A percentile compares a stretch with the other conserved stretches of the same genome.
Evolutionary conservation across 2,888 invertebrate genomes (phyloP).

Genomic region (Syrphus vitripennis): DNA sequence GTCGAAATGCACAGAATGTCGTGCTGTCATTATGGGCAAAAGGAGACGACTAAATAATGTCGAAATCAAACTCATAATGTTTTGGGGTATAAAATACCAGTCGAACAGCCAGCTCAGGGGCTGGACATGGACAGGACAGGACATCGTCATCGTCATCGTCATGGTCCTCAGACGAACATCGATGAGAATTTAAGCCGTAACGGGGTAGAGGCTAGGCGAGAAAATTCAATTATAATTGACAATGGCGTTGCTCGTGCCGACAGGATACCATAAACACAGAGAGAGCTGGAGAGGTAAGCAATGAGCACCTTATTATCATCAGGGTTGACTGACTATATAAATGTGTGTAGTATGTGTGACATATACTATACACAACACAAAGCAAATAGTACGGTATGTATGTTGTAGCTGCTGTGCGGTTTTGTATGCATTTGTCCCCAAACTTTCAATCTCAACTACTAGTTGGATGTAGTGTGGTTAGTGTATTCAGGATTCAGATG

Average conservation of each 20-base stretch:
- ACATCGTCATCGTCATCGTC: not conserved
- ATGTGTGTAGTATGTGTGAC: not conserved
- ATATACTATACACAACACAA: not conserved
- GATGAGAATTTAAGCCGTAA: not conserved
- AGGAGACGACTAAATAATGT: conserved; percentile 20
- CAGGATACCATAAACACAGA: conserved; percentile 32
- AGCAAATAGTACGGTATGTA: not conserved
- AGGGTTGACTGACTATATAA: not conserved
- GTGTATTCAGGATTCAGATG: not conserved
- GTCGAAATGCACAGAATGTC: conserved; percentile 28
- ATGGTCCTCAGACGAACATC: not conserved
- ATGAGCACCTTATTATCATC: not conserved
- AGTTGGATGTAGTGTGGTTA: not conserved
- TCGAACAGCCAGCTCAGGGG: not conserved
- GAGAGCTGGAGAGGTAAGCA: not conserved
- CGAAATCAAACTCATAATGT: conserved; percentile 16
- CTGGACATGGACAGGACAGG: too few species aligned
- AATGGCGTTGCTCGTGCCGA: conserved; percentile 46
- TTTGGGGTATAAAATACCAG: not conserved
- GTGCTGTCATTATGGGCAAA: conserved; percentile 8
- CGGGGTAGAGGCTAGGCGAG: conserved; percentile 27
- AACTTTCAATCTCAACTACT: not conserved
- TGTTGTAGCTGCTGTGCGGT: too few species aligned
- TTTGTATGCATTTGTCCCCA: not conserved
- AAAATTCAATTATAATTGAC: conserved; percentile 67